Evolutionary conservation across 2,888 invertebrate species (phyloP).

Genomic region (Sinhomidia bicolor): DNA sequence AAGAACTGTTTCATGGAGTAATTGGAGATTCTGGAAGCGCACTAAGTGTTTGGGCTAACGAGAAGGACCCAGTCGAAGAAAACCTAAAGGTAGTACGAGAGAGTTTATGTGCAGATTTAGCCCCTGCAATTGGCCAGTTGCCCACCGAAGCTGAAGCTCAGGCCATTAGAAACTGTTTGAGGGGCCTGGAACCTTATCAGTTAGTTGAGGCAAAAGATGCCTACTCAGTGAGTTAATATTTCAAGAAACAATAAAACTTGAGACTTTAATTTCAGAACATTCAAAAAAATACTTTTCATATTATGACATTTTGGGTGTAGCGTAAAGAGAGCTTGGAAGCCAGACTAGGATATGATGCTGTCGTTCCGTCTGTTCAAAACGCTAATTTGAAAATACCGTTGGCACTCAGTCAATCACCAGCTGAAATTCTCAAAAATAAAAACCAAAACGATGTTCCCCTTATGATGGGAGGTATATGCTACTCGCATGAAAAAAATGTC

Average conservation of each 20-base stretch:
- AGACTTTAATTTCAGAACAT: no score
- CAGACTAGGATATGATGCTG: conserved; percentile 69
- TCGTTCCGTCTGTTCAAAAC: conserved; percentile 71
- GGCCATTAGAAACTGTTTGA: conserved; percentile 66
- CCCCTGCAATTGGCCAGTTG: not conserved
- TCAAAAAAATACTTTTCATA: no score
- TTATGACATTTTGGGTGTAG: conserved; percentile 21
- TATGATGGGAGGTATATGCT: conserved; percentile 68
- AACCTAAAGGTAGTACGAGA: conserved; percentile 39
- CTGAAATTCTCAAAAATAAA: conserved; percentile 60
- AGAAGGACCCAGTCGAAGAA: conserved; percentile 59
- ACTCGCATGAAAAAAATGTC: no score
- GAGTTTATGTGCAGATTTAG: not conserved
- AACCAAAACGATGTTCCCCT: conserved; percentile 63
- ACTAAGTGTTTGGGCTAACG: conserved; percentile 66
- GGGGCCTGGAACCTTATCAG: not conserved
- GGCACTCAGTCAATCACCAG: conserved; percentile 56
- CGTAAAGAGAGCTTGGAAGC: conserved; percentile 44
- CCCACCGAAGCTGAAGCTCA: no score
- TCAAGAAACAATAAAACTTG: no score
- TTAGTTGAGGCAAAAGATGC: conserved; percentile 54
- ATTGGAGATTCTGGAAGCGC: conserved; percentile 70
- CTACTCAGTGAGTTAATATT: conserved; percentile 60
- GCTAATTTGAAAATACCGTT: not conserved
- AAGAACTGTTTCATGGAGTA: conserved; percentile 57